phyloP scores from a whole-genome alignment of 1,140 invertebrate genomes.

The Scylla paramamosain region DNA sequence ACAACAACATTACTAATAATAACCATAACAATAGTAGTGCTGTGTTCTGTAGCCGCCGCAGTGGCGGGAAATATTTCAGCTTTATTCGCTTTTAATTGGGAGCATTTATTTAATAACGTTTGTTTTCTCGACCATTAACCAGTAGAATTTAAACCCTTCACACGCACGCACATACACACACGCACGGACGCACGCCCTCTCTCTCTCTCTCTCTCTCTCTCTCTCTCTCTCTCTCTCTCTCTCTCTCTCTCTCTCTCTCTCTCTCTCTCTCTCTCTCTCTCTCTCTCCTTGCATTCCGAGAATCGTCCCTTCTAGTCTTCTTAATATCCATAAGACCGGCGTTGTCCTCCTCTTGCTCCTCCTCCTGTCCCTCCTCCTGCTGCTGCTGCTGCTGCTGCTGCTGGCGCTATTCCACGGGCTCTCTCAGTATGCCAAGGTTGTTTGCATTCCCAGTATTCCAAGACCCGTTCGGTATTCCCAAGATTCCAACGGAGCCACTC shows the following conservation, averaged over 20 bases:
- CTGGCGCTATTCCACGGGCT: background rate
- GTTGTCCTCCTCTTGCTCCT: background rate
- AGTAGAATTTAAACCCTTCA: background rate
- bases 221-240: conserved; percentile 5
- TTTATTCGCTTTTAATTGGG: background rate
- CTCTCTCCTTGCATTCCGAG: background rate
- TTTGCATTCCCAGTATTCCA: conserved; percentile 14
- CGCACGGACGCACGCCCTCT: too few species aligned
- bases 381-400: background rate
- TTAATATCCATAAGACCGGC: background rate
- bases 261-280: conserved; percentile 20
- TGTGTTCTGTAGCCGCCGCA: background rate
- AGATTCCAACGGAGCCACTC: background rate
- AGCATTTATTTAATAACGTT: conserved; percentile 5
- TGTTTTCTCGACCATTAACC: conserved; percentile 4
- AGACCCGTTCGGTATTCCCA: conserved; percentile 11
- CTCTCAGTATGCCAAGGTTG: conserved; percentile 5
- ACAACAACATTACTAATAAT: background rate
- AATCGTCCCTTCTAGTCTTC: background rate
- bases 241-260: conserved; percentile 20
- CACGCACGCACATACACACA: too few species aligned
- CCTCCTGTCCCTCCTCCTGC: background rate
- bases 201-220: too few species aligned
- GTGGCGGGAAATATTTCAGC: background rate
- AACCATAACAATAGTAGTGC: background rate